Evolutionary conservation across 2,797 vertebrate genomes (phyloP), one percentile per base, ranked within the genome.

Genomic region (Fringilla coelebs): DNA sequence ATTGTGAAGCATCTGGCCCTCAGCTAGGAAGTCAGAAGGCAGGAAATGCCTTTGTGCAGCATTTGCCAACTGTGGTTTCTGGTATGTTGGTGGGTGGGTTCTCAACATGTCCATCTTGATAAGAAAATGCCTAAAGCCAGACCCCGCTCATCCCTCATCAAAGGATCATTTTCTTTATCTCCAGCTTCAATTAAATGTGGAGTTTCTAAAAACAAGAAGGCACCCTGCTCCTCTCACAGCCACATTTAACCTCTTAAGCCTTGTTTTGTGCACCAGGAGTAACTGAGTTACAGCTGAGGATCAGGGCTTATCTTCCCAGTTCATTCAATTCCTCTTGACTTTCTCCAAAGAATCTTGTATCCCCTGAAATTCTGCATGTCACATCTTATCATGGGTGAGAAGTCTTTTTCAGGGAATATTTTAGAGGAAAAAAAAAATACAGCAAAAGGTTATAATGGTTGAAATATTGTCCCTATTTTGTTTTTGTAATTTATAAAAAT

Each of bases 81-180:
- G 95, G 77, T 95, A 85, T 97, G 91, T 85, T 94, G 95, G 95
- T 93, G 94, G 89, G 94, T 93, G 91, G 77, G 96, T 95, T 95
- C 93, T 84, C 80, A 54, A 62, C 4, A 0, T 84, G 80, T 87
- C 60, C 83, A 96, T 97, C 95, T 91, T 74, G 95, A 95, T 96
- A 97, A 96, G 89, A 71, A 90, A 93, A 94, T 82, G 94, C 91
- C 91, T 93, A 28, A 61, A 96, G 91, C 73, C 83, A 97, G 83
- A 45, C 48, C 79, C 55, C 0, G 34, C 79, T 89, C 90, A 32
- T 91, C 3, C 10, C 83, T 94, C 92, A 91, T 94, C 94, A 89
- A 95, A 95, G 93, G 63, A 90, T 76, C 45, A 2, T 88, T 95
- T 89, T 89, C 89, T 86, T 95, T 92, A 91, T 91, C 85, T 90